These are phyloP conservation scores for Felis chaus DNA, from an alignment of 2,113 vertebrate species.

Conservation along the genomic window DNA sequence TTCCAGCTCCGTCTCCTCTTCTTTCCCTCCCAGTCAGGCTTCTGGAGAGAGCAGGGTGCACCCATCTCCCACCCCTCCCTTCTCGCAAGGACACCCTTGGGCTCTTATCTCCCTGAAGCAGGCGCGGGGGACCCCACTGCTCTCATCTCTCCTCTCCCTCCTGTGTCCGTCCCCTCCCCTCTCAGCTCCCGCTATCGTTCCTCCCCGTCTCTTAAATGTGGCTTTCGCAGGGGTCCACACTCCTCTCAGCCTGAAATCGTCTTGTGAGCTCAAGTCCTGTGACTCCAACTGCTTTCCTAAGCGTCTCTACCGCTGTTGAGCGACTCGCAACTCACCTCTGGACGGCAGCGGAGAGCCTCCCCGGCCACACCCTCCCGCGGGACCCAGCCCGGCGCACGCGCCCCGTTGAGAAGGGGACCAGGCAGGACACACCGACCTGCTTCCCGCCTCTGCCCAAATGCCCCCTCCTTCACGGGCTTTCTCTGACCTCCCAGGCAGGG, in stretches of 20 bases:
- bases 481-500: not conserved
- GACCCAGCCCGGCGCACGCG: not conserved
- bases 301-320: not conserved
- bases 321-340: not conserved
- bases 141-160: not conserved
- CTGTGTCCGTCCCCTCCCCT: not conserved
- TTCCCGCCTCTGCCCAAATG: not conserved
- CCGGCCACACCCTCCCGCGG: not conserved
- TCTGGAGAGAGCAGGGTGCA: not conserved
- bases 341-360: not conserved
- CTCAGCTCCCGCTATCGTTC: not conserved
- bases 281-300: not conserved
- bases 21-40: not conserved
- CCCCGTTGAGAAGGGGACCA: not conserved
- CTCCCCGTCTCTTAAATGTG: not conserved
- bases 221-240: not conserved
- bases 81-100: not conserved
- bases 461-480: not conserved
- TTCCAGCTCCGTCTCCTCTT: not conserved
- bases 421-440: not conserved
- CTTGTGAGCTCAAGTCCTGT: not conserved
- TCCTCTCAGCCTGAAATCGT: not conserved
- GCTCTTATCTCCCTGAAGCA: not conserved
- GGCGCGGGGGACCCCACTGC: not conserved
- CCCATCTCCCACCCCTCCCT: rapidly evolving